Evolutionary conservation across 2,888 invertebrate species (phyloP).

Genomic region (Caenorhabditis sp.): DNA sequence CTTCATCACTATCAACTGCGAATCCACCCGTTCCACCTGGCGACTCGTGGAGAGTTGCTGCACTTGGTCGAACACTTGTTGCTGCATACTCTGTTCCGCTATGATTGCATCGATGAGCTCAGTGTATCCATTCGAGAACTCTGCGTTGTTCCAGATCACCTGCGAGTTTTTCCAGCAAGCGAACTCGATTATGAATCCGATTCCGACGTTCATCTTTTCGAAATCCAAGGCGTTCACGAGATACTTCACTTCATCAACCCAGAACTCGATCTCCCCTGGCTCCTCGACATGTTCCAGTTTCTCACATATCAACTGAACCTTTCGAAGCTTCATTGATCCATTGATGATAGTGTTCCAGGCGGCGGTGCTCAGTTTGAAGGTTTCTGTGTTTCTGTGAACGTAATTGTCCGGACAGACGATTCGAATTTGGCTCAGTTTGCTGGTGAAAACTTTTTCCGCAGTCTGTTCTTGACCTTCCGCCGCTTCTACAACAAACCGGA

Average conservation of each 20-base stretch:
- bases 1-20: not conserved
- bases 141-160: not conserved
- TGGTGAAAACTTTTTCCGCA: conserved; percentile 5
- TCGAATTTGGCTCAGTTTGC: not conserved
- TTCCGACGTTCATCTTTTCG: not conserved
- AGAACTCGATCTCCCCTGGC: conserved; percentile 15
- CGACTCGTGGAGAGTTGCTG: not conserved
- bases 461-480: not conserved
- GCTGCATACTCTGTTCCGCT: not conserved
- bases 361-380: conserved; percentile 12
- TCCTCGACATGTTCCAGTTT: not conserved
- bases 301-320: conserved; percentile 26
- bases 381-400: no score
- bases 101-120: not conserved
- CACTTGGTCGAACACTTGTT: not conserved
- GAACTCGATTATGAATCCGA: conserved; percentile 27
- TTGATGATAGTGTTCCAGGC: not conserved
- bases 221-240: conserved; percentile 13
- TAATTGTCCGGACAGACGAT: conserved; percentile 2
- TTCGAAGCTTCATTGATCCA: not conserved
- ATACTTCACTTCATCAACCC: conserved; percentile 7
- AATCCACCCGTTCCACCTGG: not conserved
- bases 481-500: not conserved
- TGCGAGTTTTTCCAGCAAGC: conserved; percentile 5
- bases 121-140: not conserved